A percentile compares a stretch with the other conserved stretches of the same genome.
Evolutionary conservation across 1,140 invertebrate species (phyloP).

Genomic region (Euwallacea similis): DNA sequence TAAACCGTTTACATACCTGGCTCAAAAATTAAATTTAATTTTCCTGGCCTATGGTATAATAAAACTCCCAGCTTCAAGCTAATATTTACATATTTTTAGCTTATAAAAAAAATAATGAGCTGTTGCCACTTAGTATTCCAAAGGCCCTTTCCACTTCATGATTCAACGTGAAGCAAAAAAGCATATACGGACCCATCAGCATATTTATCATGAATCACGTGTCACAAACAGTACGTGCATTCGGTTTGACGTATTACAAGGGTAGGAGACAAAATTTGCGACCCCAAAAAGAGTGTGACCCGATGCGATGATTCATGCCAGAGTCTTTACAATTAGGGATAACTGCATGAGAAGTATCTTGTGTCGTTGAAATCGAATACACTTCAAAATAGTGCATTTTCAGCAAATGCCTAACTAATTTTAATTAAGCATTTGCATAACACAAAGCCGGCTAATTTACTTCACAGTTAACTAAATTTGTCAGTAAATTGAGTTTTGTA

Average conservation of each 20-base stretch:
- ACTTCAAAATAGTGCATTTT: constrained; percentile 4
- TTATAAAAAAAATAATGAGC: constrained; percentile 9
- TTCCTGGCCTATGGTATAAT: no score
- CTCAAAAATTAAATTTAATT: no score
- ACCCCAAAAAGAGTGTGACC: constrained; percentile 23
- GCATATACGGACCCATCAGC: constrained; percentile 16
- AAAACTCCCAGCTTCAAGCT: no score
- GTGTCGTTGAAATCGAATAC: constrained; percentile 14
- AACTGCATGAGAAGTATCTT: constrained; percentile 13
- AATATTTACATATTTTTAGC: no score
- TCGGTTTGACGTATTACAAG: constrained; percentile 30
- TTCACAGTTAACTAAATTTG: no score
- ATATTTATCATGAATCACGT: constrained; percentile 34
- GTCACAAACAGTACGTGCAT: constrained; percentile 32
- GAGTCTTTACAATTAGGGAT: constrained; percentile 20
- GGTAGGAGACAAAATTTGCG: constrained; percentile 30
- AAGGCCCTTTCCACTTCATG: constrained; percentile 27
- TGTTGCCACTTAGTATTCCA: constrained; percentile 22
- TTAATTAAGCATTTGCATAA: no score
- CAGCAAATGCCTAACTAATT: no score
- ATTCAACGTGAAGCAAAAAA: constrained; percentile 24
- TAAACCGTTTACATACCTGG: constrained; percentile 5
- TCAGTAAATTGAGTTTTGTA: no score
- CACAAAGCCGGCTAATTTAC: no score
- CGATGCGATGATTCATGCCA: constrained; percentile 30